Conservation (phyloP, 2,888 invertebrate species). For the Napeogenes inachia region DNA sequence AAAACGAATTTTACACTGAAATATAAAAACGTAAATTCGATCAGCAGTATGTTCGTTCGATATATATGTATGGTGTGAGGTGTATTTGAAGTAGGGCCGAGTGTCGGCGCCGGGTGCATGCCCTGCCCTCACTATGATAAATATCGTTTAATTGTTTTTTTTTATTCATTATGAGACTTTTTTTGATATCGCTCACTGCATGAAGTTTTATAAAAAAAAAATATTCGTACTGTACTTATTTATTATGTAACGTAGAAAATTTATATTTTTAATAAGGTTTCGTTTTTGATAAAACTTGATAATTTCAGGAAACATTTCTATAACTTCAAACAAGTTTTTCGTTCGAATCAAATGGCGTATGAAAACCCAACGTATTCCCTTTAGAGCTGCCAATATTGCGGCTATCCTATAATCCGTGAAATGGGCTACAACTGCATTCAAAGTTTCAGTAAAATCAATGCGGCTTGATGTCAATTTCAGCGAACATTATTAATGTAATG, state of each 20-base stretch:
- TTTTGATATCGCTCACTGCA: too few relatives aligned
- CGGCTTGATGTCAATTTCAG: constrained; percentile 15
- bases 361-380: constrained; percentile 32
- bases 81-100: constrained; percentile 1
- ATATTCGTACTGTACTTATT: too few relatives aligned
- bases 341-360: constrained; percentile 40
- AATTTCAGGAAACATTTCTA: too few relatives aligned
- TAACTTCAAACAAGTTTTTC: constrained; percentile 32
- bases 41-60: constrained; percentile 2
- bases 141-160: background rate
- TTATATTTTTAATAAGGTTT: too few relatives aligned
- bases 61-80: background rate
- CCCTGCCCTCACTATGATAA: background rate
- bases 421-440: constrained; percentile 30
- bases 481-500: background rate
- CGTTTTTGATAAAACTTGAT: too few relatives aligned
- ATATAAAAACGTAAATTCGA: constrained; percentile 1
- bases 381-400: constrained; percentile 40
- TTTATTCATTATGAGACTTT: constrained; percentile 22
- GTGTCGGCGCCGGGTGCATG: constrained; percentile 2
- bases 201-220: too few relatives aligned
- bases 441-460: constrained; percentile 16
- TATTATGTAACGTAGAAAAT: too few relatives aligned
- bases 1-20: background rate
- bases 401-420: constrained; percentile 42